Evolutionary conservation across 30 jellyfish, hydroid and myxozoan genomes (phyloP).

Genomic region (Chironex yamaguchii): DNA sequence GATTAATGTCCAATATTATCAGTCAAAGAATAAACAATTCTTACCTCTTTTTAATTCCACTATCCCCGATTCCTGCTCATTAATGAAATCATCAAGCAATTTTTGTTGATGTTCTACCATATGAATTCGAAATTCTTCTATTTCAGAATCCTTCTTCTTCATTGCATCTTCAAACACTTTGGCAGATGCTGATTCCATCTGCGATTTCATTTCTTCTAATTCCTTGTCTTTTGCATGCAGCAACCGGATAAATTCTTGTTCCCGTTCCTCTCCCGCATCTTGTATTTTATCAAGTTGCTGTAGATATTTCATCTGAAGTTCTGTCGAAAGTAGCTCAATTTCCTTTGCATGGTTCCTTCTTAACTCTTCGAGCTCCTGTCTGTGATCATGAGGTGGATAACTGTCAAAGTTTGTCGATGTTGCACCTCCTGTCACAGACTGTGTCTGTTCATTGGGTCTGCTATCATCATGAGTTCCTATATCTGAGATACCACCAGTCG

Average conservation of each 20-base stretch:
- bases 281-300: slow-evolving; percentile 14
- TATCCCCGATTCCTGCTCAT: slow-evolving; percentile 35
- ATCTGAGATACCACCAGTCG: no score
- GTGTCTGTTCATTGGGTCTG: no score
- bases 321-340: no score
- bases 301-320: not conserved
- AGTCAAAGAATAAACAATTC: not conserved
- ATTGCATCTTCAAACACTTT: slow-evolving; percentile 30
- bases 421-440: no score
- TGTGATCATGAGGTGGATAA: no score
- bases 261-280: slow-evolving; percentile 4
- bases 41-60: slow-evolving; percentile 50
- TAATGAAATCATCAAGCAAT: slow-evolving; percentile 30
- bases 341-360: slow-evolving; percentile 48
- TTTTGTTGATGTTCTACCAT: no score
- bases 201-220: not conserved
- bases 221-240: slow-evolving; percentile 54
- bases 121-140: no score
- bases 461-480: no score
- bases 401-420: no score
- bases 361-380: slow-evolving; percentile 51
- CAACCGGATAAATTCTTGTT: slow-evolving; percentile 21
- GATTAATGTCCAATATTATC: no score
- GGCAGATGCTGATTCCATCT: slow-evolving; percentile 49
- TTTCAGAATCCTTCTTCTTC: slow-evolving; percentile 44